Base-by-base conservation (phyloP, 2,797 vertebrate species). In the Apodemus agrarius region DNA sequence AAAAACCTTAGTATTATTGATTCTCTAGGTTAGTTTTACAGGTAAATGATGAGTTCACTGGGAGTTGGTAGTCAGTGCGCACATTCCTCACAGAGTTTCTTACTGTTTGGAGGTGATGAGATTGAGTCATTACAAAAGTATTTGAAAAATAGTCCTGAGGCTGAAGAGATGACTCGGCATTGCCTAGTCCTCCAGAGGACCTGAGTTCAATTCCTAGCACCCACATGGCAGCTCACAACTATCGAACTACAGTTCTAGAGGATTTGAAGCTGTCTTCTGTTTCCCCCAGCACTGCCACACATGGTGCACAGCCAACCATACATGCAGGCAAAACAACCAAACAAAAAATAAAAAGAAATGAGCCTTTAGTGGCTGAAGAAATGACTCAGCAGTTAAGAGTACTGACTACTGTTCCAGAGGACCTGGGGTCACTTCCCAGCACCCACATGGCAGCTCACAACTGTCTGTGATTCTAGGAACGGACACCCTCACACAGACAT, bases 21-120 rank as follows among this genome's bases (percentile, higher is more conserved):
- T 89, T 96, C 34, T 85, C 57, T 85, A 31, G 43, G 43, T 92
- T 80, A 65, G 40, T 87, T 93, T 93, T 83, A 37, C 0, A 88
- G 57, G 52, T 94, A 93, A 93, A 87, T 74, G 26, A 76, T 92
- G 75, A 69, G 10, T 65, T 97, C 31, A 34, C 61, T 96, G 37
- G 46, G 5, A 21, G 49, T 84, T 59, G 12, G 29, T 79, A 87
- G 37, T 63, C 54, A 90, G 24, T 96, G 24, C 34, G 1, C 89
- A 78, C 2, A 75, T 88, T 85, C 29, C 72, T 94, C 26, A 37
- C 26, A 57, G 21, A 90, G 16, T 90, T 76, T 87, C 69, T 94
- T 91, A 59, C 12, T 82, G 59, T 90, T 87, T 63, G 24, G 2
- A 78, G 46, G 52, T 37, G 24, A 61, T 63, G 52, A 46, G 87